phyloP scores from a whole-genome alignment of 2,888 invertebrate genomes.

The Bibio marci region DNA sequence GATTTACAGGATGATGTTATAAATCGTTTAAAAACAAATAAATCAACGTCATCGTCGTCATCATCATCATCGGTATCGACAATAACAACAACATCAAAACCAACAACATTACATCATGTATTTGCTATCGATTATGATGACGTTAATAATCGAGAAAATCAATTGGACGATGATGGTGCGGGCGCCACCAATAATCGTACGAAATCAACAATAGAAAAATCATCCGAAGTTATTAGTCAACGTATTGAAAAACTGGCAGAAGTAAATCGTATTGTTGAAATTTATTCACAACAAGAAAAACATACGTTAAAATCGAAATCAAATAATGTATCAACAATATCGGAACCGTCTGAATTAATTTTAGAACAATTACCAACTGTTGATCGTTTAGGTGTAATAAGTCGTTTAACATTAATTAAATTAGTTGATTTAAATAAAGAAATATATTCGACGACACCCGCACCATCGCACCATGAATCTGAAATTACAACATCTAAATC shows the following conservation, averaged over 20 bases:
- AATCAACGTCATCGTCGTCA: slow-evolving; percentile 16
- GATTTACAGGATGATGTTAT: slow-evolving; percentile 17
- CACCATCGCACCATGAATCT: neutral
- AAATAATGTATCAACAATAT: slow-evolving; percentile 31
- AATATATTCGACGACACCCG: neutral
- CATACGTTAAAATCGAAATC: slow-evolving; percentile 36
- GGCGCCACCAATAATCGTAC: slow-evolving; percentile 2
- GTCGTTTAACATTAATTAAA: slow-evolving; percentile 48
- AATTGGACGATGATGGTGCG: slow-evolving; percentile 20
- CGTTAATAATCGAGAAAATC: slow-evolving; percentile 17
- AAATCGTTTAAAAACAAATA: no score
- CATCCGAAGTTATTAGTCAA: slow-evolving; percentile 28
- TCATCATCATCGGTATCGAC: slow-evolving; percentile 9
- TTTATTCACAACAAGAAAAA: slow-evolving; percentile 45
- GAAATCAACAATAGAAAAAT: slow-evolving; percentile 16
- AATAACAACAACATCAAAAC: slow-evolving; percentile 18
- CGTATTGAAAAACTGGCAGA: slow-evolving; percentile 43
- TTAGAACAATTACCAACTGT: slow-evolving; percentile 42
- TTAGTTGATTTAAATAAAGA: slow-evolving; percentile 31
- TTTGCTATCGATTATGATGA: slow-evolving; percentile 29
- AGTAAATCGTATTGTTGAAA: slow-evolving; percentile 50
- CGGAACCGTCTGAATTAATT: slow-evolving; percentile 34
- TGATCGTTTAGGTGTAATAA: slow-evolving; percentile 52
- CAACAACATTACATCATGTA: slow-evolving; percentile 31
- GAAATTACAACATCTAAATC: no score